phyloP scores from a whole-genome alignment of 2,113 vertebrate genomes.

The Saguinus midas region DNA sequence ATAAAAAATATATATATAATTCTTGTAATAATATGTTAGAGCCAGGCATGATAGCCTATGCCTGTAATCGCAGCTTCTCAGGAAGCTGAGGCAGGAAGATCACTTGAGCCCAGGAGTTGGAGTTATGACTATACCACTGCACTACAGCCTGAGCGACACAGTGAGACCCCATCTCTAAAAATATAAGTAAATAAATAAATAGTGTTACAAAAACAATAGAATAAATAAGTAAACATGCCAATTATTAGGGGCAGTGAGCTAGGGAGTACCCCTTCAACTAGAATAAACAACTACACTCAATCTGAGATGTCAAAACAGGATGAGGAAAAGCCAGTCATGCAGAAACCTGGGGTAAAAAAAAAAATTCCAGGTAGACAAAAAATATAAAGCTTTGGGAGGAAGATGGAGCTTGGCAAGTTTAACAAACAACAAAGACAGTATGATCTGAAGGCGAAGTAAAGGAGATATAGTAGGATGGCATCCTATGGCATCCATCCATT shows the following conservation, averaged over 20 bases:
- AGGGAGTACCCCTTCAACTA: not conserved
- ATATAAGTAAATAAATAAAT: too few species aligned
- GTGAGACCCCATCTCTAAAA: too few species aligned
- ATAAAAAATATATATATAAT: not conserved
- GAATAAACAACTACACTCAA: not conserved
- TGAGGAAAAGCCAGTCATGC: not conserved
- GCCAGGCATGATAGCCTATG: too few species aligned
- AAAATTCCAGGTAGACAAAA: not conserved
- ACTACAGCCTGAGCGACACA: too few species aligned
- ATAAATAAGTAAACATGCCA: not conserved
- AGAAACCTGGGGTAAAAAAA: not conserved
- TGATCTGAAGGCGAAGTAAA: not conserved
- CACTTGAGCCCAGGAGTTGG: too few species aligned
- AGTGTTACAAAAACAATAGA: not conserved
- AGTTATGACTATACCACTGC: too few species aligned
- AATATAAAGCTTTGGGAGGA: not conserved
- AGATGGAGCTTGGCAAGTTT: not conserved
- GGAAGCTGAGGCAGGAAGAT: too few species aligned
- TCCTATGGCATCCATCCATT: not conserved
- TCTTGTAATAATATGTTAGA: not conserved
- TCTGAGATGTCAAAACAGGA: not conserved
- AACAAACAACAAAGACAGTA: not conserved
- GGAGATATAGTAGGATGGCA: too few species aligned
- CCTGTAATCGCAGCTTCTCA: too few species aligned
- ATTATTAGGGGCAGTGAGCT: not conserved